Conservation (phyloP, 2,113 vertebrate genomes). For the Sinocyclocheilus anophthalmus region DNA sequence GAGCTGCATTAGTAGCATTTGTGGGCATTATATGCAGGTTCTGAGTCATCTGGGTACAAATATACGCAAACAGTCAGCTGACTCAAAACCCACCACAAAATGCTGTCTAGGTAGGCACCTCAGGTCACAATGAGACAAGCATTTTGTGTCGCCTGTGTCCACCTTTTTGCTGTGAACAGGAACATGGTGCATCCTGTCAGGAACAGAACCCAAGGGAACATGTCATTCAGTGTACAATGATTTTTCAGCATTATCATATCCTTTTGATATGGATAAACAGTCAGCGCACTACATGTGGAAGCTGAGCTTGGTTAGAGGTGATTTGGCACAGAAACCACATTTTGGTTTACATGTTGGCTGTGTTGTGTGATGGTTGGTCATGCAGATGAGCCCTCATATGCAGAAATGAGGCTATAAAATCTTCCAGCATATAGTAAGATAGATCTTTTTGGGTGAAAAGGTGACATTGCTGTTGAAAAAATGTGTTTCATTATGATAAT, state of each 20-base stretch:
- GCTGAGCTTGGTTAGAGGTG: background rate
- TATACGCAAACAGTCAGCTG: background rate
- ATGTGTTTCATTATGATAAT: background rate
- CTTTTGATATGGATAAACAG: slow-evolving; percentile 2
- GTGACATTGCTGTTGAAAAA: background rate
- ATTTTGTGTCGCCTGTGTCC: background rate
- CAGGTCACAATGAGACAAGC: background rate
- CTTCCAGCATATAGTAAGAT: background rate
- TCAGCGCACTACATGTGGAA: background rate
- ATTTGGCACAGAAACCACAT: background rate
- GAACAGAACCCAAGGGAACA: slow-evolving; percentile 14
- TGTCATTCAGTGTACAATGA: slow-evolving; percentile 4
- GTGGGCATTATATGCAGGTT: background rate
- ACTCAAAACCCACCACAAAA: background rate
- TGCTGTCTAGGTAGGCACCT: background rate
- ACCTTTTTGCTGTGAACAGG: slow-evolving; percentile 19
- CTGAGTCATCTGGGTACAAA: background rate
- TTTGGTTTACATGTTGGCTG: background rate
- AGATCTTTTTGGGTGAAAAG: background rate
- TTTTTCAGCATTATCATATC: slow-evolving; percentile 4
- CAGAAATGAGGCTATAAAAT: background rate
- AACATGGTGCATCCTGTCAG: slow-evolving; percentile 32
- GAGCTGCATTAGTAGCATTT: background rate
- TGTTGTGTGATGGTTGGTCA: background rate
- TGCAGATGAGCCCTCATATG: background rate